These are phyloP conservation scores for Ictalurus furcatus DNA, from an alignment of 2,113 vertebrate species.

Conservation along the genomic window DNA sequence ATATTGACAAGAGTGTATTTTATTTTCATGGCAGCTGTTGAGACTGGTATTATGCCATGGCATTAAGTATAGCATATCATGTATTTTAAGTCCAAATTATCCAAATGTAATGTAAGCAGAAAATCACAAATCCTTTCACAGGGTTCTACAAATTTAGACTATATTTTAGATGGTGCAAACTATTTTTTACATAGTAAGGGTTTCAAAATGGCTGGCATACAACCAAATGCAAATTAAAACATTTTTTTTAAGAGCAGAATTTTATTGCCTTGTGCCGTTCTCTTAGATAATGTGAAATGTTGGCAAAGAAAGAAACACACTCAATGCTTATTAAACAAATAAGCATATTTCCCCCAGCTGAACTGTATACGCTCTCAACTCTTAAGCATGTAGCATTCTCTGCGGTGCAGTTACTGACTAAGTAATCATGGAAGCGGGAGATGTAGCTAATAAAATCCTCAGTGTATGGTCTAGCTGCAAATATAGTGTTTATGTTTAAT, in stretches of 20 bases:
- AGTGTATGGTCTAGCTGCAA: background rate
- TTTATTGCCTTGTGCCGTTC: background rate
- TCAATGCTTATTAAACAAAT: background rate
- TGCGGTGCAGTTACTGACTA: background rate
- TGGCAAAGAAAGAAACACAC: background rate
- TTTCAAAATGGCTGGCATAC: background rate
- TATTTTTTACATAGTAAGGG: background rate
- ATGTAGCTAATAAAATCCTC: conserved; percentile 25
- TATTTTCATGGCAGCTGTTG: background rate
- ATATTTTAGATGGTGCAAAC: background rate
- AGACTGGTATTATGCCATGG: background rate
- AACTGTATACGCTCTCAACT: background rate
- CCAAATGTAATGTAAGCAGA: background rate
- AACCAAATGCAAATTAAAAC: background rate
- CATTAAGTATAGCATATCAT: background rate
- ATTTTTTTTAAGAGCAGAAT: background rate
- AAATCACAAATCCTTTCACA: background rate
- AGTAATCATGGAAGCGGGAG: background rate
- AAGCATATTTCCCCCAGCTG: background rate
- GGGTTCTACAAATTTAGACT: background rate
- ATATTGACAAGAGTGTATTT: background rate
- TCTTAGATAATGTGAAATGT: background rate
- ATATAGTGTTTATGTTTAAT: conserved; percentile 23
- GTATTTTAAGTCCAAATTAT: background rate
- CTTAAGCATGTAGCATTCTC: background rate